Conservation (phyloP, 2,113 vertebrate species). For the Chrysemys picta region DNA sequence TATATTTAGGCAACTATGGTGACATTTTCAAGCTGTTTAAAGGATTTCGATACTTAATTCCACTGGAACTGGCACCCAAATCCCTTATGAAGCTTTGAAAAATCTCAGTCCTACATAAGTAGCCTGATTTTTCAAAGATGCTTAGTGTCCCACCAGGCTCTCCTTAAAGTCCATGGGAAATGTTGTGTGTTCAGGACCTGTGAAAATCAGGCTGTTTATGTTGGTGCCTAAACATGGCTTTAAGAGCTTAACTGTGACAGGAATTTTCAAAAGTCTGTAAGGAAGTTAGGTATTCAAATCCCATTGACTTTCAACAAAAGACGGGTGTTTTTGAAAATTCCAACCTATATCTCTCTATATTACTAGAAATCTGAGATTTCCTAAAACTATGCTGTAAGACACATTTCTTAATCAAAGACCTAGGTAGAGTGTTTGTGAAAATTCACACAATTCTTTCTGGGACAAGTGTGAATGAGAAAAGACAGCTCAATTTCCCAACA, state of each 20-base stretch:
- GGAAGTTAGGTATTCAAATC: background rate
- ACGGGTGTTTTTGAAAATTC: background rate
- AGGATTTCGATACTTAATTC: background rate
- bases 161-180: background rate
- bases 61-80: background rate
- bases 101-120: too few species aligned
- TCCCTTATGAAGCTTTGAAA: too few species aligned
- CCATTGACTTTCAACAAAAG: background rate
- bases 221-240: background rate
- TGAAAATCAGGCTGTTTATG: too few species aligned
- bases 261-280: background rate
- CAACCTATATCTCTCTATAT: background rate
- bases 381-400: background rate
- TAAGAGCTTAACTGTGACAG: background rate
- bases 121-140: background rate
- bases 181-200: too few species aligned
- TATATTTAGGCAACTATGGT: background rate
- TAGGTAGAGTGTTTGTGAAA: background rate
- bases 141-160: background rate
- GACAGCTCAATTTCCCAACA: background rate
- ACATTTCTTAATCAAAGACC: background rate
- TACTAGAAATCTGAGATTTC: background rate
- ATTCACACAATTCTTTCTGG: background rate
- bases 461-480: constrained; percentile 1
- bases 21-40: background rate